Conservation (phyloP, 2,113 vertebrate genomes). For the Nothoprocta pentlandii region DNA sequence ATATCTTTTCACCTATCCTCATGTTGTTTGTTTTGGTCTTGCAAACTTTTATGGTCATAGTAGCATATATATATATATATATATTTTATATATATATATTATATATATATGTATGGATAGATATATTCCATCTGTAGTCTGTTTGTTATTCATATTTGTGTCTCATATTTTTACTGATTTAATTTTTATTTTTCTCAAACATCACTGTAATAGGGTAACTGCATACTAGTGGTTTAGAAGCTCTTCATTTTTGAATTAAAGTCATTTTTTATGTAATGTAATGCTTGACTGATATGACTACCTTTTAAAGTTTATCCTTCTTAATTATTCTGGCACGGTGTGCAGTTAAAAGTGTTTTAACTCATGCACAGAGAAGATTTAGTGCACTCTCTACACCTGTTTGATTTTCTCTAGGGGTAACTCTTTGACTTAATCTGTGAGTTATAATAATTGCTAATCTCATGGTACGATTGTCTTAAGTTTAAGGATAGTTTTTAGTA, state of each 20-base stretch:
- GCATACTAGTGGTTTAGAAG: not conserved
- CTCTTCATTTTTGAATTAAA: not conserved
- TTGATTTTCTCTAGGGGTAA: not conserved
- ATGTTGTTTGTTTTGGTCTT: not conserved
- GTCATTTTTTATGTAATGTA: not conserved
- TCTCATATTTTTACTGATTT: not conserved
- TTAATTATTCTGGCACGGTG: not conserved
- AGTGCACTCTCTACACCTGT: not conserved
- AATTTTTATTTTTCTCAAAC: not conserved
- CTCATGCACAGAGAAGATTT: not conserved
- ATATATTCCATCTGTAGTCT: not conserved
- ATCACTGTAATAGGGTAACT: not conserved
- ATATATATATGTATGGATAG: not conserved
- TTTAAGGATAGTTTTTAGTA: not conserved
- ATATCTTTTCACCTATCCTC: not conserved
- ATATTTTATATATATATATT: too few relatives aligned
- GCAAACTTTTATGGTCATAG: not conserved
- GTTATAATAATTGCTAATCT: not conserved
- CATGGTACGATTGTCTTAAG: not conserved
- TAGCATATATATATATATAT: not conserved
- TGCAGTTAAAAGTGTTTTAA: not conserved
- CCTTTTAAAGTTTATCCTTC: not conserved
- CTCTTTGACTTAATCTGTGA: not conserved
- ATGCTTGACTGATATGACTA: not conserved
- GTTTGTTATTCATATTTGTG: not conserved